Evolutionary conservation across 2,888 invertebrate species (phyloP), one percentile per base, ranked within the genome.

Genomic region (Eutolmus rufibarbis): DNA sequence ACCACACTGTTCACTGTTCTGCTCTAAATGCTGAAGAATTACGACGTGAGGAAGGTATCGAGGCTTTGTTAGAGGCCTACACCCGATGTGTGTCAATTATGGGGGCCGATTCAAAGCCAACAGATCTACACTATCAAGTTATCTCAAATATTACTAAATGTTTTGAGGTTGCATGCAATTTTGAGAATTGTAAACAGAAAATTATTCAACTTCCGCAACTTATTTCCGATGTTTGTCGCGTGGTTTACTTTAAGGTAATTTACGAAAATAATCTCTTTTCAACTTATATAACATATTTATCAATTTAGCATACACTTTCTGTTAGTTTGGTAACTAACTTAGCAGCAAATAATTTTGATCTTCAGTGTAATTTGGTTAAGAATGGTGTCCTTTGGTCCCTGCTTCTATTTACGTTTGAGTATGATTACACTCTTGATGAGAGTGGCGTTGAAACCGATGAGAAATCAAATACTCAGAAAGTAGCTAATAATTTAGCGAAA

Each of bases 1-100:
- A 98, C 93, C 98, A 98, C 91, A 99, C 99, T 0, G 97, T 99
- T 4, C 96, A 96, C 90, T 99, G 99, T 93, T 99, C 99, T 0
- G 97, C 98, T 14, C 93, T 99, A 74, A 99, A 99, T 93, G 99
- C 99, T 0, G 99, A 99, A 93, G 99, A 99, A 92, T 93, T 99
- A 89, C 94, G 99, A 86, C 93, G 99, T 86, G 99, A 99, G 93
- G 96, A 96, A 87, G 99, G 99, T 0, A 94, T 99, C 88, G 97
- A 93, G 94, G 94, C 96, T 5, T 93, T 99, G 31, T 94, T 98
- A 90, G 97, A 97, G 90, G 98, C 99, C 0, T 97, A 98, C 92
- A 96, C 97, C 0, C 95, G 99, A 89, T 99, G 99, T 93, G 98
- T 98, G 82, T 96, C 97, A 37, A 97, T 99, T 31, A 93, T 99